phyloP scores from a whole-genome alignment of 1,140 invertebrate genomes.

The Trinorchestia longiramus region DNA sequence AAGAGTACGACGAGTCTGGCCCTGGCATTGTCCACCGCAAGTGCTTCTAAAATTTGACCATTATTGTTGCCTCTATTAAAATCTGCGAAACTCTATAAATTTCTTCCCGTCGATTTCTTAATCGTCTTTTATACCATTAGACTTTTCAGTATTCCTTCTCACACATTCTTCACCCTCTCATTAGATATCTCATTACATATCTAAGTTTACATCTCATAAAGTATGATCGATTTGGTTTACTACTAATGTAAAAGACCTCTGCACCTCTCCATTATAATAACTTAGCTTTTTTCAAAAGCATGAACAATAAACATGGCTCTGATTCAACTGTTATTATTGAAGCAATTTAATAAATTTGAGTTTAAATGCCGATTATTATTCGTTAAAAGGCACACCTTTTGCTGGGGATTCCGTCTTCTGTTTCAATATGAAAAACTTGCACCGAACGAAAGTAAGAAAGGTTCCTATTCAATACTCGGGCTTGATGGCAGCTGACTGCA shows the following conservation, averaged over 20 bases:
- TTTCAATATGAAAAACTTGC: neutral
- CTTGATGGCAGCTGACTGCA: no score
- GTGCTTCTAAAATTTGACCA: slow-evolving; percentile 60
- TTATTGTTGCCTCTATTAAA: neutral
- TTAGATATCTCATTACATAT: no score
- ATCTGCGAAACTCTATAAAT: neutral
- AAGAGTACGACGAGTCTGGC: slow-evolving; percentile 60
- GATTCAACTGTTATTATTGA: neutral
- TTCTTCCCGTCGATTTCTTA: neutral
- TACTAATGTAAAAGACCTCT: neutral
- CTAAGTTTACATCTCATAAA: neutral
- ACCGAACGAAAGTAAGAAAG: neutral
- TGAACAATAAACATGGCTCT: neutral
- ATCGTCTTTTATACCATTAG: neutral
- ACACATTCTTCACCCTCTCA: neutral
- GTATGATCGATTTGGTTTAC: neutral
- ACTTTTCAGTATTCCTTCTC: neutral
- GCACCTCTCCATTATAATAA: neutral
- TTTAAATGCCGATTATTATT: neutral
- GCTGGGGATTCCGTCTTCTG: neutral
- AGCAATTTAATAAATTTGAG: neutral
- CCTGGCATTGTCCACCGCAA: slow-evolving; percentile 69
- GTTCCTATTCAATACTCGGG: no score
- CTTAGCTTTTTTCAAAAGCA: neutral
- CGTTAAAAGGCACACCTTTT: neutral